phyloP scores from a whole-genome alignment of 1,140 invertebrate genomes.

The Melipona quadrifasciata region DNA sequence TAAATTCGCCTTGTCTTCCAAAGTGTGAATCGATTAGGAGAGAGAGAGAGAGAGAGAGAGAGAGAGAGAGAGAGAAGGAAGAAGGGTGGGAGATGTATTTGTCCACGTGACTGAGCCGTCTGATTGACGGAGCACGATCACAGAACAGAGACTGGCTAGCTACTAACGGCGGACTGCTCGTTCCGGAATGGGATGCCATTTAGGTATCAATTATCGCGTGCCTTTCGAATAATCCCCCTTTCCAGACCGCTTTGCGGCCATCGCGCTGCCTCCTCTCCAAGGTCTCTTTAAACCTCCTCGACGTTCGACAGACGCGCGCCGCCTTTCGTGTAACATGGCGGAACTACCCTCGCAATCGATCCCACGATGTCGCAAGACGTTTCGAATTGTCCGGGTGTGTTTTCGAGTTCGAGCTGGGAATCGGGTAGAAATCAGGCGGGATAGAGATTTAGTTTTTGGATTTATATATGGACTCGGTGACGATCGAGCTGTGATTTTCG shows the following conservation, averaged over 20 bases:
- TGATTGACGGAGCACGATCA: constrained; percentile 52
- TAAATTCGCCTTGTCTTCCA: constrained; percentile 55
- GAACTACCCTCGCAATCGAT: neutral
- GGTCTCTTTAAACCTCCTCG: neutral
- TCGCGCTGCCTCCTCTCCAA: too few species aligned
- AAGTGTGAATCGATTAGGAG: constrained; percentile 52
- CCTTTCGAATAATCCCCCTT: constrained; percentile 25
- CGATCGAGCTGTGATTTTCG: too few species aligned
- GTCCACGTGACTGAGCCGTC: constrained; percentile 51
- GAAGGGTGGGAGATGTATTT: constrained; percentile 49
- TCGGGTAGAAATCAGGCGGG: too few species aligned
- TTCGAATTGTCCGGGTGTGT: neutral
- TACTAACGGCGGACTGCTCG: constrained; percentile 14
- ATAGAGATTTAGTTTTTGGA: too few species aligned
- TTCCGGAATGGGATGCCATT: constrained; percentile 47
- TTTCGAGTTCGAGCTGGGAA: too few species aligned
- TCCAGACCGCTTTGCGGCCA: neutral
- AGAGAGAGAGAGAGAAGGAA: too few species aligned
- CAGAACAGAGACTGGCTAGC: constrained; percentile 20
- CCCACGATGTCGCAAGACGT: neutral
- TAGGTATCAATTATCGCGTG: constrained; percentile 48
- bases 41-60: neutral
- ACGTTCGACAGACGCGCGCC: neutral
- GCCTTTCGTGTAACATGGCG: neutral
- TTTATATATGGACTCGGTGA: too few species aligned